Conservation (phyloP, 2,888 invertebrate species). For the Acleris holmiana region DNA sequence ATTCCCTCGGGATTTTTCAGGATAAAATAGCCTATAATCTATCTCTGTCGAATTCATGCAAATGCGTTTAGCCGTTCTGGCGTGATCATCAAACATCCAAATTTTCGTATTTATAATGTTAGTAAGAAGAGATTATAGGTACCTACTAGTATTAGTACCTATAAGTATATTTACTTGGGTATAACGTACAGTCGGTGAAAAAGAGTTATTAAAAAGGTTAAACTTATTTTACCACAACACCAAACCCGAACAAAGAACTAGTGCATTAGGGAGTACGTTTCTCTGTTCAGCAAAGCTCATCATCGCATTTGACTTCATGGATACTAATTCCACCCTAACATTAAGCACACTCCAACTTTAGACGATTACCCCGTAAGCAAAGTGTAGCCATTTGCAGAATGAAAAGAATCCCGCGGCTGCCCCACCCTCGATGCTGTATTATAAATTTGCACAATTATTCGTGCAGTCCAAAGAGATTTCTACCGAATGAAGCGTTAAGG, state of each 20-base stretch:
- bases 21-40: too few species aligned
- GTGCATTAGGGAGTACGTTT: constrained; percentile 42
- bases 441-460: constrained; percentile 78
- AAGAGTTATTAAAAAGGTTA: constrained; percentile 29
- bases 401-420: constrained; percentile 53
- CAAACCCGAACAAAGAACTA: constrained; percentile 51
- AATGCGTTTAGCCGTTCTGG: too few species aligned
- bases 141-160: too few species aligned
- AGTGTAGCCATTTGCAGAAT: constrained; percentile 59
- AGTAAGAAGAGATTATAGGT: too few species aligned
- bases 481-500: constrained; percentile 64
- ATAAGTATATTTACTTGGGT: too few species aligned
- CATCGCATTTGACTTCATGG: constrained; percentile 42
- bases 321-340: constrained; percentile 46
- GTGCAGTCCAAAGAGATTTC: constrained; percentile 70
- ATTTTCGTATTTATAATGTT: too few species aligned
- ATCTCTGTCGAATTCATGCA: too few species aligned
- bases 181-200: too few species aligned
- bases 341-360: constrained; percentile 48
- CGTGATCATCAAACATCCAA: too few species aligned
- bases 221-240: not conserved
- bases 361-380: constrained; percentile 54
- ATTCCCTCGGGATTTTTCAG: too few species aligned
- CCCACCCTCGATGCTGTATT: constrained; percentile 65
- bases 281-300: constrained; percentile 27